Base-by-base conservation (phyloP, 2,113 vertebrate species). In the Petaurus breviceps region DNA sequence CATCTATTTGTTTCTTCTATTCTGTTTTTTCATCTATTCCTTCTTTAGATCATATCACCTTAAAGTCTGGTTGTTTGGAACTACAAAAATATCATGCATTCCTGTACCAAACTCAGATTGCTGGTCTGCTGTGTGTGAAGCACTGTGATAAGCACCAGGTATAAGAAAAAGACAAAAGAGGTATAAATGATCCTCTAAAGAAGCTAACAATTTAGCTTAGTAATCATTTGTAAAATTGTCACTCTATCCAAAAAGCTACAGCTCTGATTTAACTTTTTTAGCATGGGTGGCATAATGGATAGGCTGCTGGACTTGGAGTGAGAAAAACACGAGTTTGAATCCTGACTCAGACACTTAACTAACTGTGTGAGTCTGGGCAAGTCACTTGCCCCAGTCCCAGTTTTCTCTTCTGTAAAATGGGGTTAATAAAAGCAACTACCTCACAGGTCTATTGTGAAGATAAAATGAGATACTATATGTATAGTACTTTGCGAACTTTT, bases 21-120 rank as follows among this genome's bases (percentile, higher is more conserved):
- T n/a, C n/a, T n/a, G n/a, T n/a, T n/a, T 92, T 68, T 55, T 96
- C 92, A 84, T 50, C 43, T 97, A 68, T 95, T 96, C 96, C 94
- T 46, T 95, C 50, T 51, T 91, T 55, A 68, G 37, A 93, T 54
- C 93, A 84, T 43, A 43, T 84, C 68, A 11, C 37, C 51, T 92
- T 89, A 68, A 91, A 94, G 52, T 84, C 68, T 84, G n/a, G 7
- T 57, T 94, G 10, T 93, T n/a, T 77, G 50, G 51, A 84, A 26
- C 28, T 61, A 57, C 28, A 7, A 43, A 84, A 43, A 43, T 43
- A 37, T 84, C n/a, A 23, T 2, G 23, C 6, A 84, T 84, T 84
- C n/a, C 2, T 84, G n/a, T 84, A 43, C 68, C 37, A 84, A 84
- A 43, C 7, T 37, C 68, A 84, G n/a, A 84, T 77, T n/a, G 14